Base-by-base conservation (phyloP, 2,113 vertebrate genomes). In the Sebastes schlegelii region DNA sequence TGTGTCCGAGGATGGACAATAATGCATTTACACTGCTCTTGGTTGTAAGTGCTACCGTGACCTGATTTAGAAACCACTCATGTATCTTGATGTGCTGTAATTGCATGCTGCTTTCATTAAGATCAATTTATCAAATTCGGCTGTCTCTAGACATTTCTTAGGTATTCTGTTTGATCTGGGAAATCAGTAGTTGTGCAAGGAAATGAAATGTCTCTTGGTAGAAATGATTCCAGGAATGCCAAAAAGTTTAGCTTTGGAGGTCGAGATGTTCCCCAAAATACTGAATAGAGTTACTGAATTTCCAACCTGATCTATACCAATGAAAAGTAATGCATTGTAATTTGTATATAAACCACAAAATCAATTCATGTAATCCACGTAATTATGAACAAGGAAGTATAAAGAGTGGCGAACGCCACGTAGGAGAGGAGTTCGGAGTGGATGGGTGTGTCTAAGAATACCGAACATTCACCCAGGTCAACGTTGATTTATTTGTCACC, bases 91-190 rank as follows among this genome's bases (percentile, higher is more conserved):
- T 73, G 51, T 14, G 8, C 34, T 61, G 52, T 70, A 73, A 86
- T 82, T 88, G 65, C 82, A 48, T n/a, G 71, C 70, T 72, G 64
- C 49, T 78, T 80, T 89, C 85, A 90, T 86, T 84, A 80, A 61
- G 75, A 84, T 79, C 75, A 84, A 86, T 87, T 86, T 78, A 84
- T 87, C 85, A 83, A 74, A 72, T 64, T 55, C 17, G 1, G 68
- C 60, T 21, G 52, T 77, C 55, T 77, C 66, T 74, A 74, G 70
- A 60, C 45, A 23, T 61, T 74, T 74, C 19, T 87, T 73, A 65
- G 65, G 48, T 61, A 84, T 84, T 87, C 82, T 72, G 68, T 86
- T 80, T 89, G 86, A 88, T 86, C 74, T 65, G 13, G 61, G 72
- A 46, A 80, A 60, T 73, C 58, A 79, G 74, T 42, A 45, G 49